Base-by-base conservation (phyloP, 2,888 invertebrate species). In the Drosophila maculinotata region DNA sequence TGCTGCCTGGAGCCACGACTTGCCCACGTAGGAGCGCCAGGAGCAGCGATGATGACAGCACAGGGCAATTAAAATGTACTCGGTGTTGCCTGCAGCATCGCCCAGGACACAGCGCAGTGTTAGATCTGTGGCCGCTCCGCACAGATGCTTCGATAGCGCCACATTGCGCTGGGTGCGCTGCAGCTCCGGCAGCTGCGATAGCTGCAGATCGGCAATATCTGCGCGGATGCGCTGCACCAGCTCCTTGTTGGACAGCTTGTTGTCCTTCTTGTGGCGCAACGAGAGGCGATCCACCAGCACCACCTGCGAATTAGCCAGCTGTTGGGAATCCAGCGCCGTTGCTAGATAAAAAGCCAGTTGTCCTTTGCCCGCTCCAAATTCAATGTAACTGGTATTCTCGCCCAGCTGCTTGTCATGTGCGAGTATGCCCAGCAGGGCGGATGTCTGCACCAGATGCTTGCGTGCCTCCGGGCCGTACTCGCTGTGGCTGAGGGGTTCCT, bases 321-420 rank as follows among this genome's bases (percentile, higher is more conserved):
- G 92, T 10, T 77, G 71, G 0, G 76, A 30, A 1, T 82, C 69
- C 76, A 95, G 93, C 35, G 94, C 93, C 71, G 93, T 92, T 15
- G 95, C 94, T 53, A 96, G 90, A 94, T 96, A 96, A 90, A 94
- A 97, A 8, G 96, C 95, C 47, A 97, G 89, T 77, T 95, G 95
- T 0, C 97, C 97, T 93, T 96, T 96, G n/a, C 97, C 97, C 9
- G 97, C 97, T 0, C 97, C 97, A 87, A 97, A 95, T 90, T 98
- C 98, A 59, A 97, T 93, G 79, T 94, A 97, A 90, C 96, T 95
- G 0, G 95, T 95, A 17, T 93, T 89, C 8, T 94, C 92, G 9
- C 82, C 87, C 0, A 96, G 91, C 35, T 97, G 92, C 1, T 93
- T 92, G 63, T 93, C 92, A 0, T 92, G 90, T 56, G 95, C 93